Evolutionary conservation across 2,888 invertebrate genomes (phyloP), one percentile per base, ranked within the genome.

Genomic region (Polyploca ridens): DNA sequence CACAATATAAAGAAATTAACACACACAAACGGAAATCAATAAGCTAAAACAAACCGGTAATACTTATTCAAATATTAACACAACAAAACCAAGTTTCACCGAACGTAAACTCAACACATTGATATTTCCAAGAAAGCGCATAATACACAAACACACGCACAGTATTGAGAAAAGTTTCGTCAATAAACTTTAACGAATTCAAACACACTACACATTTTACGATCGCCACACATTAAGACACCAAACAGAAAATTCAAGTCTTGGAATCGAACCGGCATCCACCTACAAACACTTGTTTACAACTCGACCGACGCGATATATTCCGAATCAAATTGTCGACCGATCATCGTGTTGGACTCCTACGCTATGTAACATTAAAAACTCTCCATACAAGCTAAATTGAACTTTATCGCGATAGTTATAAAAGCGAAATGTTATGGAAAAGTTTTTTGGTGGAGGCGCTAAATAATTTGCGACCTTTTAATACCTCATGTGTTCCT

Each of bases 281-380:
- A 88, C 90, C 88, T 87, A 87, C 86, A 82, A 44, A 76, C 77
- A 78, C 84, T 85, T 91, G 90, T 92, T 92, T 90, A 90, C 90
- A 90, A 80, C 86, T 76, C 71, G 70, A 78, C 83, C 81, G 78
- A 69, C 76, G 81, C 90, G 83, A 91, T 91, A 91, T 90, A 90
- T 92, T 91, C 78, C 79, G 83, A 85, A 89, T 90, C 89, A 89
- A 91, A 92, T 90, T 89, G 91, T 90, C 89, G 84, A 86, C 82
- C 85, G 87, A 89, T 91, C 91, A 90, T 85, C 90, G 83, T 89
- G 90, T 90, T 74, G 41, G 71, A 85, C 90, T 83, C 91, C 90
- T 86, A 92, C 93, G 88, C 89, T 71, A 64, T 61, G 74, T 77
- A 77, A 78, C 65, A 66, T 73, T 73, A 19, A 59, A 46, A 14